Conservation (phyloP, 2,888 invertebrate species). For the Torymus tubicola region DNA sequence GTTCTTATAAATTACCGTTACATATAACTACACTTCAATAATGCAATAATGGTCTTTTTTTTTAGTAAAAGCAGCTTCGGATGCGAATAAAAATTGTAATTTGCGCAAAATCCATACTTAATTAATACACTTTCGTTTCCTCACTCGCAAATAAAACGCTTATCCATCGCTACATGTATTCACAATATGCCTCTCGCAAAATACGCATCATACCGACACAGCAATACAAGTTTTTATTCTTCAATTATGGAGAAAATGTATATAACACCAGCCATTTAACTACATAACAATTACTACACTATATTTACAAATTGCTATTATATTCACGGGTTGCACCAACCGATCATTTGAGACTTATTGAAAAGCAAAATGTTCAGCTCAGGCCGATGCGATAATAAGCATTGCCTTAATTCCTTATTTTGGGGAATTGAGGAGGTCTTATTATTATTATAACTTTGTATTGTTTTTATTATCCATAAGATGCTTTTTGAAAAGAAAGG, state of each 20-base stretch:
- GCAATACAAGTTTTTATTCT: constrained; percentile 59
- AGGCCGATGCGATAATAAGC: background rate
- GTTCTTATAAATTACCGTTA: background rate
- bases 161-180: constrained; percentile 27
- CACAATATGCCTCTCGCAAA: constrained; percentile 34
- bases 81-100: constrained; percentile 36
- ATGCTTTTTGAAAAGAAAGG: constrained; percentile 26
- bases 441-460: background rate
- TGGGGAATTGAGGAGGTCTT: background rate
- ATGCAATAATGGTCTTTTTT: background rate
- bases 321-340: constrained; percentile 68
- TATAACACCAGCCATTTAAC: constrained; percentile 72
- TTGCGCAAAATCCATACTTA: background rate
- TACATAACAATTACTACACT: constrained; percentile 73
- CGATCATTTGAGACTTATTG: constrained; percentile 46
- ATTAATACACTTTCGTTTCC: constrained; percentile 31
- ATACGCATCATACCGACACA: constrained; percentile 53
- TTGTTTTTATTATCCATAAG: constrained; percentile 12
- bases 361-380: constrained; percentile 27
- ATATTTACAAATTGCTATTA: constrained; percentile 73
- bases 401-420: background rate
- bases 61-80: constrained; percentile 5
- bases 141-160: constrained; percentile 32
- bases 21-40: background rate
- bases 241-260: constrained; percentile 67